These are phyloP conservation scores for Lacanobia wlatinum DNA, from an alignment of 2,888 invertebrate genomes.

Conservation along the genomic window DNA sequence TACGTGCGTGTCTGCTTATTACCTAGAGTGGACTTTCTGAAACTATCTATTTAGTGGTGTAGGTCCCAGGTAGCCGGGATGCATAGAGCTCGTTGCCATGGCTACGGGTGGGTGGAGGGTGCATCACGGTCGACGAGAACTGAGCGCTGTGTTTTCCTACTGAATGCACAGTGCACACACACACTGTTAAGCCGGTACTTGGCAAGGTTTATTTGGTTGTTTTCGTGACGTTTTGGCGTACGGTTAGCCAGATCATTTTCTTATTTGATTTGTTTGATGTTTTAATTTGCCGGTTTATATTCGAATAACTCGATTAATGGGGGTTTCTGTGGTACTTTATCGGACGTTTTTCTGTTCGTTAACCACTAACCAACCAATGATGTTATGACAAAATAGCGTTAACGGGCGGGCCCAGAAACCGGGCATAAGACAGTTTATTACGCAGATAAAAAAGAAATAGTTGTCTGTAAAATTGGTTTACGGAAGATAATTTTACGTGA, in stretches of 20 bases:
- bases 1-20: not conserved
- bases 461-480: no score
- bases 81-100: conserved; percentile 47
- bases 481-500: no score
- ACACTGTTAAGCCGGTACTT: conserved; percentile 8
- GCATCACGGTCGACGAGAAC: conserved; percentile 22
- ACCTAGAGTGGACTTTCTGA: conserved; percentile 9
- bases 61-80: conserved; percentile 36
- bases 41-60: conserved; percentile 3
- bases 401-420: no score
- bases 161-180: conserved; percentile 39
- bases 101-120: conserved; percentile 47
- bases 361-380: no score
- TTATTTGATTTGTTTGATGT: conserved; percentile 1
- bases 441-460: no score
- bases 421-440: no score
- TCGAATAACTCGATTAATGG: no score
- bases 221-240: conserved; percentile 1
- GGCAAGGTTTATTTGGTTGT: conserved; percentile 17
- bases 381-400: no score
- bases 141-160: conserved; percentile 42
- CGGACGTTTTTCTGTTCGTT: no score
- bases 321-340: no score
- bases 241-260: conserved; percentile 7
- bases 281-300: not conserved